Percentiles rank a stretch among this genome's conserved stretches.
Conservation (phyloP, 1,140 invertebrate genomes). For the Hermetia illucens region DNA sequence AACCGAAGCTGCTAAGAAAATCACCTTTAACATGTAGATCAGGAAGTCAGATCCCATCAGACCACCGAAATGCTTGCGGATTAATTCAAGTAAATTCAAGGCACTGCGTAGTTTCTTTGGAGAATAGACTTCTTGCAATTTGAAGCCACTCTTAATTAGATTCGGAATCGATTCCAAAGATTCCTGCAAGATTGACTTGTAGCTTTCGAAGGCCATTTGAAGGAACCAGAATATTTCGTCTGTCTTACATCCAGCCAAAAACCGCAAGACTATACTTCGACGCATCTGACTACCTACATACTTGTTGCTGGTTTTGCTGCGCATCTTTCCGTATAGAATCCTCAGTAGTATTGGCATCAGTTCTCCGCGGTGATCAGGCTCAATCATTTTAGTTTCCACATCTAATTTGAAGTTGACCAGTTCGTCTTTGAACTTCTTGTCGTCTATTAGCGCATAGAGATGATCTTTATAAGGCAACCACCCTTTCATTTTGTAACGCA, state of each 20-base stretch:
- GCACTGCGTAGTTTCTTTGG: constrained; percentile 61
- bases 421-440: constrained; percentile 77
- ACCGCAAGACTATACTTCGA: constrained; percentile 64
- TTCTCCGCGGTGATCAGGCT: constrained; percentile 52
- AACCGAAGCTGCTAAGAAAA: constrained; percentile 52
- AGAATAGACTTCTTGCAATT: constrained; percentile 22
- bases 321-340: constrained; percentile 83
- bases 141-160: constrained; percentile 20
- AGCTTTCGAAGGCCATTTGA: constrained; percentile 68
- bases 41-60: constrained; percentile 50
- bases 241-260: constrained; percentile 65
- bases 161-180: constrained; percentile 15
- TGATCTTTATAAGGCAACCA: constrained; percentile 66
- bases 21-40: constrained; percentile 52
- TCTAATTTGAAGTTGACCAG: constrained; percentile 64
- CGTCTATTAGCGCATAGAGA: constrained; percentile 64
- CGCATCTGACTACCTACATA: constrained; percentile 47
- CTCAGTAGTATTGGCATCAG: constrained; percentile 71
- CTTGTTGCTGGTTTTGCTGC: constrained; percentile 61
- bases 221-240: constrained; percentile 66
- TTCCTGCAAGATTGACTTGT: constrained; percentile 45
- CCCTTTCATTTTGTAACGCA: constrained; percentile 65
- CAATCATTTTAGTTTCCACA: constrained; percentile 47
- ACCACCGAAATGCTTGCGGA: constrained; percentile 75
- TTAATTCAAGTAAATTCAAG: constrained; percentile 59